Percentiles rank a stretch among this genome's conserved stretches.
Evolutionary conservation across 2,113 vertebrate species (phyloP).

Genomic region (Calyptommatus sinebrachiatus): DNA sequence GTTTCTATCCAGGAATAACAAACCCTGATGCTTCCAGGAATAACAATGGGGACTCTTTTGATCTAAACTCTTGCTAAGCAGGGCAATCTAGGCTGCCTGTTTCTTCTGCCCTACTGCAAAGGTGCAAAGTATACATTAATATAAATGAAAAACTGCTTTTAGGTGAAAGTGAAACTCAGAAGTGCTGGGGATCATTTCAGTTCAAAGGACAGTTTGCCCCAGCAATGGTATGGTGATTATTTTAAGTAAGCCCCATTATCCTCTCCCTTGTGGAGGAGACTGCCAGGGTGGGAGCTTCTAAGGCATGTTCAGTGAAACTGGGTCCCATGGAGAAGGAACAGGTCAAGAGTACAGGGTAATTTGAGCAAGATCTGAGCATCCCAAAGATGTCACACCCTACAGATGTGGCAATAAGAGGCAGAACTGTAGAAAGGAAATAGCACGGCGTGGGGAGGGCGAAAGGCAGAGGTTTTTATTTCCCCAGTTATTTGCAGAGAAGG

Average conservation of each 20-base stretch:
- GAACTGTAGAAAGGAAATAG: not conserved
- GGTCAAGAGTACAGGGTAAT: not conserved
- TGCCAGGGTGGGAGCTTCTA: not conserved
- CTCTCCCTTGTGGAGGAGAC: not conserved
- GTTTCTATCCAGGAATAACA: not conserved
- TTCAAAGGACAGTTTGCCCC: not conserved
- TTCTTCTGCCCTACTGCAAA: not conserved
- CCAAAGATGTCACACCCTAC: not conserved
- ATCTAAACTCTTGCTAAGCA: not conserved
- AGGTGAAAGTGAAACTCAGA: not conserved
- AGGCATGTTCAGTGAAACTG: rapidly evolving
- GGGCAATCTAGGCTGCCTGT: not conserved
- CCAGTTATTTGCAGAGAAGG: not conserved
- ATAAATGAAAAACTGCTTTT: not conserved
- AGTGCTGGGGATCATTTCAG: not conserved
- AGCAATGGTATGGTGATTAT: not conserved
- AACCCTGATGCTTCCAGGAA: not conserved
- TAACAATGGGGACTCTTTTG: constrained; percentile 1
- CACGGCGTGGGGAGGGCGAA: not conserved
- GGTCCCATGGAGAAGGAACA: not conserved
- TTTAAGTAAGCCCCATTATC: constrained; percentile 6
- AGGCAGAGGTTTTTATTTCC: not conserved
- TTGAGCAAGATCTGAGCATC: not conserved
- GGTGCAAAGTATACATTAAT: not conserved
- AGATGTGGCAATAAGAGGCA: not conserved